Conservation (phyloP, 2,113 vertebrate species). For the Panurus biarmicus region DNA sequence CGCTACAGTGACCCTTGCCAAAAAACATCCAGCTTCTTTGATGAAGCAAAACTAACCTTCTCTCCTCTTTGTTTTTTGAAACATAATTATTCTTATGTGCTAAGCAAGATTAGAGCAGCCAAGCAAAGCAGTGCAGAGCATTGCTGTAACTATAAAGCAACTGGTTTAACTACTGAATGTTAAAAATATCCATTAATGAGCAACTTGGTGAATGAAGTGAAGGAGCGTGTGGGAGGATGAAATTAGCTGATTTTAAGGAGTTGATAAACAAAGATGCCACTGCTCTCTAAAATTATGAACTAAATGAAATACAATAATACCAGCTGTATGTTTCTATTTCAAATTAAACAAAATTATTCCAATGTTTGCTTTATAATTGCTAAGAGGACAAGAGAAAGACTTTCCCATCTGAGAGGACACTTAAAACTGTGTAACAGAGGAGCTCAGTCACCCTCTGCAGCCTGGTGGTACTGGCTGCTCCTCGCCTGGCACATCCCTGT, state of each 20-base stretch:
- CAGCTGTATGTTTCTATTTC: neutral
- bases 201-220: constrained; percentile 15
- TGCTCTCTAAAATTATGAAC: neutral
- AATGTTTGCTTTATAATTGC: neutral
- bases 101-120: neutral
- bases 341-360: neutral
- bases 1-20: neutral
- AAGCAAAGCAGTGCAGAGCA: neutral
- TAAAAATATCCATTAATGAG: neutral
- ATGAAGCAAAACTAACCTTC: neutral
- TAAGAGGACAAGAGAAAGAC: neutral
- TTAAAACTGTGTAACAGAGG: neutral
- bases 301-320: neutral
- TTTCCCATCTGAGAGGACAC: neutral
- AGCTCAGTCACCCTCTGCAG: neutral
- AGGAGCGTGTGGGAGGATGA: neutral
- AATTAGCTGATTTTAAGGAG: neutral
- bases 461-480: neutral
- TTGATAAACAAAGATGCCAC: neutral
- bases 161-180: neutral
- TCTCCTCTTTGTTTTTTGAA: neutral
- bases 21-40: accelerated
- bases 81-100: neutral
- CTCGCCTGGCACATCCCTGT: neutral
- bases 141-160: neutral